Percentiles rank a stretch among this genome's conserved stretches.
These are phyloP conservation scores for Lanius collurio DNA, from an alignment of 2,113 vertebrate genomes.

Conservation along the genomic window DNA sequence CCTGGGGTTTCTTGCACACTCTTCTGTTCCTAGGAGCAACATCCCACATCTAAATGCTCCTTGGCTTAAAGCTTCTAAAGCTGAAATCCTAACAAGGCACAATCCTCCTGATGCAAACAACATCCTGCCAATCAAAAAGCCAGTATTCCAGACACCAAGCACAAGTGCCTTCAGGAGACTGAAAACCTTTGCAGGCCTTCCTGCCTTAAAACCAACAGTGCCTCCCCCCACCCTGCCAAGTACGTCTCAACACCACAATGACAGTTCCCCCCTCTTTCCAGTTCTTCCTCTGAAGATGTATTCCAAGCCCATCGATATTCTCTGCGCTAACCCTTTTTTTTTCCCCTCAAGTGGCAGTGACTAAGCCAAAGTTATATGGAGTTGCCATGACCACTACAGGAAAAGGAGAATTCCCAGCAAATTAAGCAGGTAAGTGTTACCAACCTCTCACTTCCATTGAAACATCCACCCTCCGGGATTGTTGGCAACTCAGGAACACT, in stretches of 20 bases:
- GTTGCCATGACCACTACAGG: background rate
- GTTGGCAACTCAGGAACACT: constrained; percentile 92
- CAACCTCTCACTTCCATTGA: constrained; percentile 89
- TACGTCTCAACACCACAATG: background rate
- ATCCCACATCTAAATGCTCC: background rate
- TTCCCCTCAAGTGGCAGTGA: background rate
- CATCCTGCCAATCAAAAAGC: background rate
- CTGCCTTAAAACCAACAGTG: background rate
- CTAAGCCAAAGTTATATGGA: background rate
- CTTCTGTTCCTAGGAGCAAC: background rate
- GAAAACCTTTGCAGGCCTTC: background rate
- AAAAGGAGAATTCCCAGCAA: background rate
- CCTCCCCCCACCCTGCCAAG: background rate
- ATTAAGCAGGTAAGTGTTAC: background rate
- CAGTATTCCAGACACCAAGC: background rate
- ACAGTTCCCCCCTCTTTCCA: too few relatives aligned
- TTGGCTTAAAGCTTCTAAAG: background rate
- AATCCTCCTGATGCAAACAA: background rate
- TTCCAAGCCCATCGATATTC: background rate
- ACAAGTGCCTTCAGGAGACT: background rate
- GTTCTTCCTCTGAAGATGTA: background rate
- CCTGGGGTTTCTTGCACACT: background rate
- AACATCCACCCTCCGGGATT: constrained; percentile 86
- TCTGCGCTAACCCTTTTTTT: background rate
- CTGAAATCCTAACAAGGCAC: background rate